Base-by-base conservation (phyloP, 2,888 invertebrate genomes). In the Apodemia mormo region DNA sequence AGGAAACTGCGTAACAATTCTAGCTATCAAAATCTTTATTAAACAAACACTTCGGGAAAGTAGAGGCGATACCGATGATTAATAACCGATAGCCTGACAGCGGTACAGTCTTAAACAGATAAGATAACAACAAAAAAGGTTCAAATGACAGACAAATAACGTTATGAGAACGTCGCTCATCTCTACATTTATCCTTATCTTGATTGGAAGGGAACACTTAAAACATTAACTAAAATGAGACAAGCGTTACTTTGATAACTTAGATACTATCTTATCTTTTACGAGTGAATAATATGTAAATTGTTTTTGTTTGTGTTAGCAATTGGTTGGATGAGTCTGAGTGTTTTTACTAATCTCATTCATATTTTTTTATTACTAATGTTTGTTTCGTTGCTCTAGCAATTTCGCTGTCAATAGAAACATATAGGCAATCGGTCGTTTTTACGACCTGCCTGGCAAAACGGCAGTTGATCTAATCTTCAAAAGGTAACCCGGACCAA, bases 91-190 rank as follows among this genome's bases (percentile, higher is more conserved):
- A 61, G 61, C 7, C 14, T 33, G 61, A 64, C 61, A 33, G 61
- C 61, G 33, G 61, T 30, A 30, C 37, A 14, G 61, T 33, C 61
- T 64, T 64, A 64, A 12, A 64, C 33, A 64, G 64, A 71, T 49
- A 37, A 71, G 74, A 74, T 74, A 74, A 54, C 33, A 37, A 66
- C 33, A 73, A 73, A 69, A 76, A 68, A 67, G 68, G 77, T 79
- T 77, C 77, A 77, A 82, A 81, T 83, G 86, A 85, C 85, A 86
- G 84, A 83, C 82, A 86, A 85, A 87, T 87, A 84, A 81, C 77
- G 78, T 77, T 75, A 76, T 76, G 75, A 77, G 74, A 76, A 72
- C 72, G 68, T 73, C 70, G 73, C 71, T 71, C 73, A 72, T 68
- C 70, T 72, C 66, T 52, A 22, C 56, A 66, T 64, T 64, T 33